A percentile compares a stretch with the other conserved stretches of the same genome.
phyloP scores from a whole-genome alignment of 2,797 vertebrate species.

The Myoxocephalus aenaeus region DNA sequence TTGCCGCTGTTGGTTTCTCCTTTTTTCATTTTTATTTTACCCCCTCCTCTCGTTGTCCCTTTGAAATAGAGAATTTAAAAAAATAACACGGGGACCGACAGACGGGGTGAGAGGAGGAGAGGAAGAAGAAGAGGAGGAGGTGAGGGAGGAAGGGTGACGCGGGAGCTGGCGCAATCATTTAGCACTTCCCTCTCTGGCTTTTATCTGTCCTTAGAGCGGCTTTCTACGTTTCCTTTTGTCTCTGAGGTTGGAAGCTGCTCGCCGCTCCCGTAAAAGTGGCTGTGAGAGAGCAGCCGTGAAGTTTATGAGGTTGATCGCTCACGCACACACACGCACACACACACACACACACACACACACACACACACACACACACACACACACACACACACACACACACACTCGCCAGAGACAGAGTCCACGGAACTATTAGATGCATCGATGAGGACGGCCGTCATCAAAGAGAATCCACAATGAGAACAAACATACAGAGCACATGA shows the following conservation, averaged over 20 bases:
- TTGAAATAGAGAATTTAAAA: conserved; percentile 75
- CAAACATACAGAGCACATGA: conserved; percentile 73
- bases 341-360: neutral
- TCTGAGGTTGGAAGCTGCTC: conserved; percentile 65
- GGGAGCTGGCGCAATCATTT: conserved; percentile 75
- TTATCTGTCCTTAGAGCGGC: conserved; percentile 71
- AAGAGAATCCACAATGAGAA: conserved; percentile 75
- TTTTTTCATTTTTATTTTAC: conserved; percentile 22
- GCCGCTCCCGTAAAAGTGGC: conserved; percentile 58
- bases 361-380: too few species aligned
- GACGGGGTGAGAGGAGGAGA: conserved; percentile 26
- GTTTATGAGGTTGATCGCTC: conserved; percentile 67
- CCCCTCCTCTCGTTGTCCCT: conserved; percentile 59
- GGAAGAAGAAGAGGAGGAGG: conserved; percentile 24
- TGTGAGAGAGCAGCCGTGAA: conserved; percentile 65
- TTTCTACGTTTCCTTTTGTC: conserved; percentile 78
- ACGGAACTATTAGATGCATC: conserved; percentile 66
- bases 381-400: neutral
- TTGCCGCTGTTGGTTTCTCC: conserved; percentile 71
- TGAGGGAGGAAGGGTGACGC: conserved; percentile 10
- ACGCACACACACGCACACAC: conserved; percentile 2
- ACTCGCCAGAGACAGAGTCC: conserved; percentile 26
- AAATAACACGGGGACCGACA: conserved; percentile 43
- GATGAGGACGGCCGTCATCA: conserved; percentile 66
- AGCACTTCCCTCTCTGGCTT: conserved; percentile 72